Percentiles rank a stretch among this genome's conserved stretches.
Evolutionary conservation across 2,888 invertebrate genomes (phyloP).

Genomic region (Eupelmus urozonus): DNA sequence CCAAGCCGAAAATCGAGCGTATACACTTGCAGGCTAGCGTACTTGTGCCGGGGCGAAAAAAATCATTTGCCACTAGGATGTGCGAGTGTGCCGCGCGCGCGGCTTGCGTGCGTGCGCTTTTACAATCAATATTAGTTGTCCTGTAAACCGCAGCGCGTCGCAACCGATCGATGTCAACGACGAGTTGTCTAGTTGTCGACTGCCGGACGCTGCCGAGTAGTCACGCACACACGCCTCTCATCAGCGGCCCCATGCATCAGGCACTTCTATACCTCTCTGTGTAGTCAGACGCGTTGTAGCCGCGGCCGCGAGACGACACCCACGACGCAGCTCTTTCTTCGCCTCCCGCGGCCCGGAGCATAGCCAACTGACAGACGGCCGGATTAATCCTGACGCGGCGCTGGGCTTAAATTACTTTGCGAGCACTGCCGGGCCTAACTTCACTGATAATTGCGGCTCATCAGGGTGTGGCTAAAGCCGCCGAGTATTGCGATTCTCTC

Average conservation of each 20-base stretch:
- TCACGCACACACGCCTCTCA: background rate
- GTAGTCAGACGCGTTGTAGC: too few relatives aligned
- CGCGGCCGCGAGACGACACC: too few relatives aligned
- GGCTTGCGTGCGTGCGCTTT: background rate
- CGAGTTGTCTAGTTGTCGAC: background rate
- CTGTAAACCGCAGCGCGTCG: background rate
- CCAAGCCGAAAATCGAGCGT: too few relatives aligned
- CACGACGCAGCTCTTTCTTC: background rate
- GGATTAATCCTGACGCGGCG: background rate
- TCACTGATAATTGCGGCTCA: background rate
- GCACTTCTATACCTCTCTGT: background rate
- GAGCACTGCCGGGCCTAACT: background rate
- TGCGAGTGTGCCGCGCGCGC: too few relatives aligned
- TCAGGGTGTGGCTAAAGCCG: slow-evolving; percentile 4
- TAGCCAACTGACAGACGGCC: background rate
- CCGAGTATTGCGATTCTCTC: too few relatives aligned
- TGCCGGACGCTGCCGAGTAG: background rate
- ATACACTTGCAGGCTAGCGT: too few relatives aligned
- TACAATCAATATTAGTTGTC: slow-evolving; percentile 8
- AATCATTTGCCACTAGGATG: background rate
- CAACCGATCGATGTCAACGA: background rate
- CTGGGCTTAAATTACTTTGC: background rate
- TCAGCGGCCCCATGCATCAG: too few relatives aligned
- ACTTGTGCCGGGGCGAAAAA: background rate
- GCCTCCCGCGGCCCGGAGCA: background rate